Conservation (phyloP, 2,113 vertebrate genomes). For the Chauna torquata region DNA sequence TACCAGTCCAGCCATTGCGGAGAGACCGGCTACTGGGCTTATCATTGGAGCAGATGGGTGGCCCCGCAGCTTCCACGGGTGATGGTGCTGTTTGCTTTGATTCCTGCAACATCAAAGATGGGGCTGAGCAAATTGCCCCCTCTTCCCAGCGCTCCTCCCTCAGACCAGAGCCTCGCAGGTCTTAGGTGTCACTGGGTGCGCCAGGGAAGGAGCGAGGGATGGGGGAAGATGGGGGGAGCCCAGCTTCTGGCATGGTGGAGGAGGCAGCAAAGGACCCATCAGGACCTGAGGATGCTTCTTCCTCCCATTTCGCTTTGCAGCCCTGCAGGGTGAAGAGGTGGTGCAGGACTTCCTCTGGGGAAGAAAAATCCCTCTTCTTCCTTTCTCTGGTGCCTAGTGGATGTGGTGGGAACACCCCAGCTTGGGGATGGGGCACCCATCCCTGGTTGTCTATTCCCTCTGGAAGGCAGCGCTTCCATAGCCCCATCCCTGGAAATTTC, state of each 20-base stretch:
- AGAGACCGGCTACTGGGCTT: background rate
- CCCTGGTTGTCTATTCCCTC: background rate
- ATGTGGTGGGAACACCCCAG: background rate
- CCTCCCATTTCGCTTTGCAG: background rate
- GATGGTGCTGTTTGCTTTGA: conserved; percentile 6
- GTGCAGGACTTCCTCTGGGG: background rate
- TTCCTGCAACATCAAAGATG: conserved; percentile 22
- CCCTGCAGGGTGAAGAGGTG: background rate
- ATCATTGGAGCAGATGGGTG: conserved; percentile 13
- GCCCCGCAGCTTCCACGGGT: background rate
- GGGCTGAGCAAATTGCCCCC: background rate
- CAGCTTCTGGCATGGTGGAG: background rate
- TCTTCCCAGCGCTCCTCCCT: background rate
- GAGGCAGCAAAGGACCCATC: background rate
- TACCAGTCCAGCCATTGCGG: background rate
- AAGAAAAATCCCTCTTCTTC: background rate
- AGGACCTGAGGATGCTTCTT: background rate
- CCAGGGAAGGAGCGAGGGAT: background rate
- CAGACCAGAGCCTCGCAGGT: background rate
- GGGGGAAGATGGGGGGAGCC: background rate
- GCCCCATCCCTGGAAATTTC: background rate
- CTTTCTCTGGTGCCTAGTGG: background rate
- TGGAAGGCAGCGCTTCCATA: background rate
- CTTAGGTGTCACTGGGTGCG: background rate
- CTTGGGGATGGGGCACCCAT: background rate